Base-by-base conservation (phyloP, 2,888 invertebrate species). In the Crocallis elinguaria region DNA sequence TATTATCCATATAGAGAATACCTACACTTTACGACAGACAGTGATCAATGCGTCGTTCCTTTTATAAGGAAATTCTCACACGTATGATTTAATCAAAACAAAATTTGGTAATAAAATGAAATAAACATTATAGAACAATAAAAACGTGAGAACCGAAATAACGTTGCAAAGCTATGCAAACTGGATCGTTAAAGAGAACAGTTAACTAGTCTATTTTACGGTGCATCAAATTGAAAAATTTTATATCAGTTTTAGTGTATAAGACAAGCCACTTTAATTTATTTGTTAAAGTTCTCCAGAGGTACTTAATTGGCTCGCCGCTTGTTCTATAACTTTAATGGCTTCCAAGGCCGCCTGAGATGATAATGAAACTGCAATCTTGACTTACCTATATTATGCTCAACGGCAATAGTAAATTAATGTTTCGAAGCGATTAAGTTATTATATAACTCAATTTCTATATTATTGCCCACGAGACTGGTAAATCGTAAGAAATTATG, bases 111-210 rank as follows among this genome's bases (percentile, higher is more conserved):
- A 51, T 45, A 57, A 49, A 62, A 66, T 49, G 30, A 44, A 54
- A 62, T 62, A 55, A 58, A 45, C 39, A 55, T 64, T 63, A 58
- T 29, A 57, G 50, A 68, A 74, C 71, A 69, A 71, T 70, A 71
- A 71, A 53, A 69, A 68, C 65, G 70, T 75, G 74, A 68, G 71
- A 76, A 73, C 53, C 63, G 37, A 61, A 61, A 60, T 63, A 66
- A 66, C 61, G 41, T 33, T 38, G 37, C 57, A 69, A 66, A 54
- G 54, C 60, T 71, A 78, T 78, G 74, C 67, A 76, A 79, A 81
- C 71, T 49, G 59, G 67, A 64, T 65, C 62, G 69, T 75, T 74
- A 75, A 68, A 62, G 57, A 67, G 46, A 71, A 67, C 62, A 59
- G 67, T 66, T 69, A 67, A 73, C 62, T 72, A 65, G 63, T 71